Conservation (phyloP, 2,888 invertebrate species). For the Thymelicus sylvestris region DNA sequence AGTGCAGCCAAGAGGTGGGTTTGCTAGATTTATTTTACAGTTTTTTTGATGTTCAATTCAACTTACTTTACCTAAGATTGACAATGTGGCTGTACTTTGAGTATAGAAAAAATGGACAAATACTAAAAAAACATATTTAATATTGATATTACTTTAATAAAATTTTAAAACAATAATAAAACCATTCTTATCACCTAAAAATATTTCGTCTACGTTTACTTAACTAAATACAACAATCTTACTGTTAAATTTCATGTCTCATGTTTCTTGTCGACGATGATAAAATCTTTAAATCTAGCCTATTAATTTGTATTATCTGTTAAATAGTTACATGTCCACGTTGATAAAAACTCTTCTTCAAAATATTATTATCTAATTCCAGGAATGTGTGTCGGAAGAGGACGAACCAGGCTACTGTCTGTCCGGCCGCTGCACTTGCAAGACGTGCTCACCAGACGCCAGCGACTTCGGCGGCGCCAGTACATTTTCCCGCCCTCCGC, state of each 20-base stretch:
- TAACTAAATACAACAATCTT: too few species aligned
- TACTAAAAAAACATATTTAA: too few species aligned
- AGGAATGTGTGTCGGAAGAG: constrained; percentile 80
- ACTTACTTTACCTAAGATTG: too few species aligned
- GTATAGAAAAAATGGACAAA: too few species aligned
- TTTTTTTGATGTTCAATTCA: too few species aligned
- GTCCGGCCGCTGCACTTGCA: constrained; percentile 75
- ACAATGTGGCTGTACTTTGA: too few species aligned
- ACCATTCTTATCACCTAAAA: neutral
- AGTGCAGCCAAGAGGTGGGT: constrained; percentile 1
- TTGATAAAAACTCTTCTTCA: constrained; percentile 1
- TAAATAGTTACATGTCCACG: too few species aligned
- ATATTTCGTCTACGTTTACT: neutral
- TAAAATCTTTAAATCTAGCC: too few species aligned
- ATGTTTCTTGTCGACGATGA: too few species aligned
- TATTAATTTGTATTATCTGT: too few species aligned
- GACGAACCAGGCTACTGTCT: constrained; percentile 77
- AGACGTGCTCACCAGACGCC: constrained; percentile 73
- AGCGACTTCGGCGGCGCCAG: constrained; percentile 68
- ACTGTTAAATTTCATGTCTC: too few species aligned
- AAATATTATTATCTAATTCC: constrained; percentile 34
- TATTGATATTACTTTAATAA: constrained; percentile 5
- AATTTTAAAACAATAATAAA: constrained; percentile 3
- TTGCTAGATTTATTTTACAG: neutral
- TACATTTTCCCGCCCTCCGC: constrained; percentile 53